Evolutionary conservation across 2,888 invertebrate genomes (phyloP), one percentile per base, ranked within the genome.

Genomic region (Heteromyza rotundicornis): DNA sequence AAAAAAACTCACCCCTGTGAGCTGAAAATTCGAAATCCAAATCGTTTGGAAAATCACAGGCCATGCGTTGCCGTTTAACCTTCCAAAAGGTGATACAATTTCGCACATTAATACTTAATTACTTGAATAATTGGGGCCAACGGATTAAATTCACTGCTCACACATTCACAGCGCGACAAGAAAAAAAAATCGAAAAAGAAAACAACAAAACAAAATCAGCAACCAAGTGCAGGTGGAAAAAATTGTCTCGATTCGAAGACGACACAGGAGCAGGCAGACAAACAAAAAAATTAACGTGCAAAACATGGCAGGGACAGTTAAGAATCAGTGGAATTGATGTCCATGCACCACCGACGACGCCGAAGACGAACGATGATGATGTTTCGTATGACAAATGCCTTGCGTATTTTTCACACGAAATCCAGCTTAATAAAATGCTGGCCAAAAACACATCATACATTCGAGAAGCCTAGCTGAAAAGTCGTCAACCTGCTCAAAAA

Each of bases 41-140:
- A 77, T 79, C 68, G 70, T 59, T 72, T 78, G 78, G 79, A 78
- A 79, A 78, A 78, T 78, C 78, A 77, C 70, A 68, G 63, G 62
- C 65, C 59, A 58, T 56, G 35, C 49, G 60, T 53, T 49, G 58
- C 52, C 61, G 56, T 63, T 67, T 68, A 65, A 70, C 69, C 71
- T 75, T 68, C 72, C 63, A 63, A 65, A 70, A 76, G 76, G 80
- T 76, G 78, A 80, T 80, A 80, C 67, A 71, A 72, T 78, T 80
- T 79, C 80, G 76, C 79, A 78, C 78, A 79, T 78, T 76, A 74
- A 79, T 76, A 79, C 77, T 78, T 80, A 80, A 79, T 79, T 78
- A 75, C 78, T 74, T 72, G 78, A 73, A 73, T 79, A 80, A 80
- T 79, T 79, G 77, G 79, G 76, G 71, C 75, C 78, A 75, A 71